These are phyloP conservation scores for Sclerurus mexicanus DNA, from an alignment of 2,113 vertebrate species.

Conservation along the genomic window DNA sequence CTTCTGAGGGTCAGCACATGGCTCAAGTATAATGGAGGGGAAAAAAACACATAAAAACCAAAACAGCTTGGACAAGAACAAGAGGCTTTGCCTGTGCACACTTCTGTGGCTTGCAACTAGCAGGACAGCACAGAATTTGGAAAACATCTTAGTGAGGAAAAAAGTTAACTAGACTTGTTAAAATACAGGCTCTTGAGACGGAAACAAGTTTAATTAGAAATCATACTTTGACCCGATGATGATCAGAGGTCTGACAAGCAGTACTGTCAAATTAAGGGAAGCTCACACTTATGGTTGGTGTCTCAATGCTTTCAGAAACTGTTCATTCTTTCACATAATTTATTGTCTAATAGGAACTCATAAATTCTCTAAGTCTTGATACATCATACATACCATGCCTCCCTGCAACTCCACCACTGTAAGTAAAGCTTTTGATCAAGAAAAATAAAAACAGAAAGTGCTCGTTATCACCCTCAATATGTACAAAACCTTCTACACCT, in stretches of 20 bases:
- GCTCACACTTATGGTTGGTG: background rate
- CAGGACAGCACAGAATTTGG: rapidly evolving
- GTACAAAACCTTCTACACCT: background rate
- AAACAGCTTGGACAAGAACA: background rate
- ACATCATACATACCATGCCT: rapidly evolving
- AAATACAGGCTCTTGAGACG: background rate
- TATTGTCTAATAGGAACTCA: background rate
- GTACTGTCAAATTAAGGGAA: background rate
- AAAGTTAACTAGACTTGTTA: background rate
- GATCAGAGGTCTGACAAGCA: background rate
- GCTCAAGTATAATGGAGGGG: background rate
- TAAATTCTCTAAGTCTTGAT: background rate
- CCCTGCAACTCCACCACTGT: background rate
- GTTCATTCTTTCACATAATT: background rate
- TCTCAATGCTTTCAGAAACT: background rate
- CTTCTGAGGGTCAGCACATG: background rate
- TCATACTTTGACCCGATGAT: background rate
- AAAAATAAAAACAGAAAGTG: background rate
- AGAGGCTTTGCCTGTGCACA: background rate
- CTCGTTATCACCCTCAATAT: background rate
- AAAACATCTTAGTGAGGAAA: background rate
- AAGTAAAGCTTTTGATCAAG: background rate
- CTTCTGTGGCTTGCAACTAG: background rate
- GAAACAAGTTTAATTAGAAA: background rate
- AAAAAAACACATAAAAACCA: background rate